Evolutionary conservation across 2,113 vertebrate species (phyloP).

Genomic region (Athene noctua): DNA sequence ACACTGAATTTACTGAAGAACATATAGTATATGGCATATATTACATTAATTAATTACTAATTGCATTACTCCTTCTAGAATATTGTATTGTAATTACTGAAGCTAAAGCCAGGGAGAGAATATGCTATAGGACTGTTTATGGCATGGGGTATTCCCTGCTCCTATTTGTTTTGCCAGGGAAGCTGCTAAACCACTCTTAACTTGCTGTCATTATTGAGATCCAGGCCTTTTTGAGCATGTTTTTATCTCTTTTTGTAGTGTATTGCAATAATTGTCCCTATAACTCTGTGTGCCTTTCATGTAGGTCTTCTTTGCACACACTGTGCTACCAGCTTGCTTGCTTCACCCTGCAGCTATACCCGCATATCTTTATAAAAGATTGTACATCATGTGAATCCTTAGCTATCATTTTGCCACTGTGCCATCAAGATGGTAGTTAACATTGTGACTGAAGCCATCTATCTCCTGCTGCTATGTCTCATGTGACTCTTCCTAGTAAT

Average conservation of each 20-base stretch:
- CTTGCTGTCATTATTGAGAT: not conserved
- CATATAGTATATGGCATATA: not conserved
- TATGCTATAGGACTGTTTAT: not conserved
- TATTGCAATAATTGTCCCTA: not conserved
- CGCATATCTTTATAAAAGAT: not conserved
- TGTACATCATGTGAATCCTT: not conserved
- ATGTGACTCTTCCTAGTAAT: not conserved
- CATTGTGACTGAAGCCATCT: not conserved
- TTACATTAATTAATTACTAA: not conserved
- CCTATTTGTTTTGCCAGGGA: not conserved
- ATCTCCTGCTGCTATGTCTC: not conserved
- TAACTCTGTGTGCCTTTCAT: not conserved
- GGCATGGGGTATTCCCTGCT: not conserved
- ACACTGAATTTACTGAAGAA: not conserved
- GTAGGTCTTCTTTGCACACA: not conserved
- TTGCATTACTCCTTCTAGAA: not conserved
- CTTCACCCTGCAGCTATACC: not conserved
- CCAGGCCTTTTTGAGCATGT: not conserved
- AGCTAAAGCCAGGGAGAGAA: not conserved
- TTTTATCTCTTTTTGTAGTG: not conserved
- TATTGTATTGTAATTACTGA: not conserved
- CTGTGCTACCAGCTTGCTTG: not conserved
- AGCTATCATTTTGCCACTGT: not conserved
- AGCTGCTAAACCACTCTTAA: not conserved
- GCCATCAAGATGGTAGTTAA: not conserved